phyloP scores from a whole-genome alignment of 2,113 vertebrate genomes.

The Psittacara wagleri region DNA sequence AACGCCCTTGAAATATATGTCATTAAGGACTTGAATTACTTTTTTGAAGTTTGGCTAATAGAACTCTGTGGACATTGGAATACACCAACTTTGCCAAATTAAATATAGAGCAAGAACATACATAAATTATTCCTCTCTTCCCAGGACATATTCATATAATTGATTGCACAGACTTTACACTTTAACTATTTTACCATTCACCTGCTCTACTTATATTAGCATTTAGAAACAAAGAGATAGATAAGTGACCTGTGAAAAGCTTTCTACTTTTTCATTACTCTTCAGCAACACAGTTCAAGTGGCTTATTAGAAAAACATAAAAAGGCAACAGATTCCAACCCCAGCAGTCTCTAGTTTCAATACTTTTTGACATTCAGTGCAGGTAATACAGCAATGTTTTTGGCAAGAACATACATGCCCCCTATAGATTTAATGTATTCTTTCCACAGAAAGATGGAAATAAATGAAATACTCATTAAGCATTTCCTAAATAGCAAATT shows the following conservation, averaged over 20 bases:
- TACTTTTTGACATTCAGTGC: slow-evolving; percentile 30
- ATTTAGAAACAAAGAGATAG: slow-evolving; percentile 54
- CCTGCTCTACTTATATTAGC: not conserved
- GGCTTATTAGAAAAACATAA: slow-evolving; percentile 68
- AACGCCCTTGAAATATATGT: not conserved
- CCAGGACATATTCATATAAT: slow-evolving; percentile 12
- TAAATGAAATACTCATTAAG: not conserved
- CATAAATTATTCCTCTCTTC: slow-evolving; percentile 43
- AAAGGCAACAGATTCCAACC: slow-evolving; percentile 40
- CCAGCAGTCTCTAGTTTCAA: slow-evolving; percentile 31
- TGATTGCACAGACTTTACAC: slow-evolving; percentile 44
- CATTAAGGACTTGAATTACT: not conserved
- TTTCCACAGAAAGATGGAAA: not conserved
- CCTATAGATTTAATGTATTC: slow-evolving; percentile 21
- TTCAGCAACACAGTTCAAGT: slow-evolving; percentile 29
- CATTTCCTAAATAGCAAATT: not conserved
- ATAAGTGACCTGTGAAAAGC: slow-evolving; percentile 62
- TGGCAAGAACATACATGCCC: slow-evolving; percentile 14
- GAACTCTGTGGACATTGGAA: not conserved
- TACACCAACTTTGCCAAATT: slow-evolving; percentile 23
- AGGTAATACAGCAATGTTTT: not conserved
- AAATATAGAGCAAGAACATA: slow-evolving; percentile 44
- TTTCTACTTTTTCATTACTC: slow-evolving; percentile 51
- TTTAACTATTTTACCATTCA: slow-evolving; percentile 68
- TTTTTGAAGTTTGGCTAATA: slow-evolving; percentile 20